Evolutionary conservation across 1,140 invertebrate genomes (phyloP).

Genomic region (Oreohelix idahoensis): DNA sequence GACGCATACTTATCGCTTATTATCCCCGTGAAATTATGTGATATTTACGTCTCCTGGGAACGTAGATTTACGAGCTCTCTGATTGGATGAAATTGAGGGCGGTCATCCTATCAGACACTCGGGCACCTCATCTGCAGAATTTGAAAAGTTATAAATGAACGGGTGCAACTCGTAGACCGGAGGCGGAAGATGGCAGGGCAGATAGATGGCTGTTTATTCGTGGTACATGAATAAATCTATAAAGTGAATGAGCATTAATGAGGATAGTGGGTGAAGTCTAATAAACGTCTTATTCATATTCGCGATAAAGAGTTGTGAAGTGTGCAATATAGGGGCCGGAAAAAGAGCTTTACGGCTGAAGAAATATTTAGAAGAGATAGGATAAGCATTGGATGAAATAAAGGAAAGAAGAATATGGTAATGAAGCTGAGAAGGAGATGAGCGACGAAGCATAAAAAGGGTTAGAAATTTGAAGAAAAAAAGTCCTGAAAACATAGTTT

Average conservation of each 20-base stretch:
- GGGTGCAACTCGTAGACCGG: neutral
- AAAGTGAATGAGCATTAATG: neutral
- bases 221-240: neutral
- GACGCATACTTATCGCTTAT: neutral
- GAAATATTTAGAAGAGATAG: no score
- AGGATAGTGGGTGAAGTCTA: no score
- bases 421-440: no score
- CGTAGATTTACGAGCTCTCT: neutral
- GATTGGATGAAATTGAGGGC: constrained; percentile 3
- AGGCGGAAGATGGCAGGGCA: neutral
- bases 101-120: neutral
- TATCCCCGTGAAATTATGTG: neutral
- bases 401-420: no score
- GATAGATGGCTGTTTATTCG: neutral
- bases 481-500: no score
- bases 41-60: constrained; percentile 4
- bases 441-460: no score
- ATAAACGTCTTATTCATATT: no score
- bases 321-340: no score
- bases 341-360: no score
- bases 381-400: no score
- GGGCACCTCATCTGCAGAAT: neutral
- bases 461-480: no score
- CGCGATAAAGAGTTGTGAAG: no score
- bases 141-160: neutral